Evolutionary conservation across 1,140 invertebrate genomes (phyloP), one percentile per base, ranked within the genome.

Genomic region (Marisa cornuarietis): DNA sequence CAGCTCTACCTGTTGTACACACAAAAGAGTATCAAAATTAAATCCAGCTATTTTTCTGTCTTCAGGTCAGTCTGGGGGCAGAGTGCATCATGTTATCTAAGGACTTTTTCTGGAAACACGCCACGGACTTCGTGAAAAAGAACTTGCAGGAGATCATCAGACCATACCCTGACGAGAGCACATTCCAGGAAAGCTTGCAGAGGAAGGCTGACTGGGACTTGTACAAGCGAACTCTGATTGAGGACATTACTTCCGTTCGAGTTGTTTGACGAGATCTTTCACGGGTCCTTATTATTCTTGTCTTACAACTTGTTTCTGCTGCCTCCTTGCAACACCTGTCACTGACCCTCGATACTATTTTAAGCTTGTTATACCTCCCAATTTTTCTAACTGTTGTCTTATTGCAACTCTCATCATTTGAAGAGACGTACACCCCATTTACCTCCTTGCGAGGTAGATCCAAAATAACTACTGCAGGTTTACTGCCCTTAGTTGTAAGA

Each of bases 1-100:
- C 49, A 49, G n/a, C 11, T 18, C 49, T 24, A 73, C 31, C 52
- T 8, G 49, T 14, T 31, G 1, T 26, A 5, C 5, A 49, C 13
- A 11, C 14, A 71, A 51, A 49, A 69, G 14, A 42, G 16, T 71
- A 61, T 79, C 26, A 26, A n/a, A n/a, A n/a, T n/a, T 16, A 31
- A 75, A n/a, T 58, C 31, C 31, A 42, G 20, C 22, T n/a, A 31
- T 14, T 73, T 20, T 65, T 14, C 16, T 74, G 20, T 81, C 58
- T 79, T 42, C 79, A 89, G 86, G 88, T 90, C 13, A 89, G 88
- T 31, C 83, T 85, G 22, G 89, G 89, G 42, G 88, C 88, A 0
- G 89, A 90, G 81, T 89, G 88, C n/a, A 85, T 90, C 61, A 87
- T 90, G 85, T 66, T 90, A 24, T 83, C 83, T 22, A 90, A 89